Evolutionary conservation across 1,140 invertebrate species (phyloP).

Genomic region (Ips typographus): DNA sequence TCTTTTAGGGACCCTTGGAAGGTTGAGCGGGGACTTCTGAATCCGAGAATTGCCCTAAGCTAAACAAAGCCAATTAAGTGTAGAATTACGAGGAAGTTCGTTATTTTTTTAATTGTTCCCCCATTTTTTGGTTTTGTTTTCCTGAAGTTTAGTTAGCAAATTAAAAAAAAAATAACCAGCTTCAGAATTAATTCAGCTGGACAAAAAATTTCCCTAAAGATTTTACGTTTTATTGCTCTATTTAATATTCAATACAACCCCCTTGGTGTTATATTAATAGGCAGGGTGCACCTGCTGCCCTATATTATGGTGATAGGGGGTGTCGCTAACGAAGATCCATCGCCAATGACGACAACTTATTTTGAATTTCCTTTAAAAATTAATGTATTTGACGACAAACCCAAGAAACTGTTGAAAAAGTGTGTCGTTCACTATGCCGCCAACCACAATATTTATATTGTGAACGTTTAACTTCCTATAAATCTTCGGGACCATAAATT

Average conservation of each 20-base stretch:
- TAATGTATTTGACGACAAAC: too few relatives aligned
- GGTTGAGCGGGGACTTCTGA: background rate
- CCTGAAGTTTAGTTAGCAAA: background rate
- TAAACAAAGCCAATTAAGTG: slow-evolving; percentile 23
- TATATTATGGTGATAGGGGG: background rate
- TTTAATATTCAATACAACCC: background rate
- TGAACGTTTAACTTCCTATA: slow-evolving; percentile 13
- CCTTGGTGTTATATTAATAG: slow-evolving; percentile 6
- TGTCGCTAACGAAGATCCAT: background rate
- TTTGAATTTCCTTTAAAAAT: too few relatives aligned
- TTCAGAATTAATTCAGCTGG: too few relatives aligned
- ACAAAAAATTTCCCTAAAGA: too few relatives aligned
- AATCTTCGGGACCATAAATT: slow-evolving; percentile 21
- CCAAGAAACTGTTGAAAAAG: background rate
- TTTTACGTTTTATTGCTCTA: too few relatives aligned
- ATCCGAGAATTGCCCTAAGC: background rate
- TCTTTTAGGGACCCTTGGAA: slow-evolving; percentile 7
- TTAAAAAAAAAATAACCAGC: background rate
- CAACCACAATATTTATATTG: background rate
- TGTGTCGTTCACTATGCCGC: background rate
- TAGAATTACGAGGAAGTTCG: slow-evolving; percentile 9
- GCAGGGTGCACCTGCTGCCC: background rate
- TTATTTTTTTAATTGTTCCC: slow-evolving; percentile 24
- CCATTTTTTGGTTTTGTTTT: background rate
- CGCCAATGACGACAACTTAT: too few relatives aligned